These are phyloP conservation scores for Masnerella sp. DNA, from an alignment of 2,888 invertebrate species.

Conservation along the genomic window DNA sequence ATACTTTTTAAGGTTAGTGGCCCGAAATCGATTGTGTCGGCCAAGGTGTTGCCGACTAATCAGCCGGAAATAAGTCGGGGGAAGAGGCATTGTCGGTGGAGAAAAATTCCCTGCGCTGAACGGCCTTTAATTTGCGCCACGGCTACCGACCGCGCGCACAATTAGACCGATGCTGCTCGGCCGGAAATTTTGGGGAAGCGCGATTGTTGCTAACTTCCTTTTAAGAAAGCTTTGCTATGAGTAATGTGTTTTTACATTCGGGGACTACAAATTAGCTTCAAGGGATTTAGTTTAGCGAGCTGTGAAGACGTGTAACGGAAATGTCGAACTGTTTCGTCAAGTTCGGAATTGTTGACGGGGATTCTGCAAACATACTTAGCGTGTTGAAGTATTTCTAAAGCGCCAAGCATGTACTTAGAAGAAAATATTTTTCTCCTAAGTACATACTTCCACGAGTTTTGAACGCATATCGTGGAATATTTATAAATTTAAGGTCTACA, in stretches of 20 bases:
- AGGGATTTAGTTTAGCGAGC: background rate
- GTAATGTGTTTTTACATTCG: too few relatives aligned
- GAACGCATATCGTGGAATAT: too few relatives aligned
- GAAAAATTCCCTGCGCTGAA: constrained; percentile 1
- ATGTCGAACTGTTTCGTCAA: background rate
- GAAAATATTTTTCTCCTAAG: too few relatives aligned
- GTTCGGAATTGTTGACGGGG: too few relatives aligned
- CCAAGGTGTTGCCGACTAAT: constrained; percentile 37
- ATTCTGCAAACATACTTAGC: too few relatives aligned
- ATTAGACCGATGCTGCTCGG: background rate
- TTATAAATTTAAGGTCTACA: too few relatives aligned
- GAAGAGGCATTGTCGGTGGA: constrained; percentile 11
- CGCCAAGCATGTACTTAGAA: too few relatives aligned
- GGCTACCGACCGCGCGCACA: background rate
- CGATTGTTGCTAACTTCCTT: background rate
- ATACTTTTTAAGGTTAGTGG: constrained; percentile 71
- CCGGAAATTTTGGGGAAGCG: constrained; percentile 1
- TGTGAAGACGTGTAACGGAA: constrained; percentile 1
- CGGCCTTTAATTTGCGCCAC: constrained; percentile 29
- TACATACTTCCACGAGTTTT: too few relatives aligned
- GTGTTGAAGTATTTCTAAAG: too few relatives aligned
- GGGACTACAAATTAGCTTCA: background rate
- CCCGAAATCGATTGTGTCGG: constrained; percentile 26
- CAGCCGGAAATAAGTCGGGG: constrained; percentile 30
- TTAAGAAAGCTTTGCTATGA: too few relatives aligned